Percentiles rank a stretch among this genome's conserved stretches.
Evolutionary conservation across 2,888 invertebrate species (phyloP).

Genomic region (Apotomis betuletana): DNA sequence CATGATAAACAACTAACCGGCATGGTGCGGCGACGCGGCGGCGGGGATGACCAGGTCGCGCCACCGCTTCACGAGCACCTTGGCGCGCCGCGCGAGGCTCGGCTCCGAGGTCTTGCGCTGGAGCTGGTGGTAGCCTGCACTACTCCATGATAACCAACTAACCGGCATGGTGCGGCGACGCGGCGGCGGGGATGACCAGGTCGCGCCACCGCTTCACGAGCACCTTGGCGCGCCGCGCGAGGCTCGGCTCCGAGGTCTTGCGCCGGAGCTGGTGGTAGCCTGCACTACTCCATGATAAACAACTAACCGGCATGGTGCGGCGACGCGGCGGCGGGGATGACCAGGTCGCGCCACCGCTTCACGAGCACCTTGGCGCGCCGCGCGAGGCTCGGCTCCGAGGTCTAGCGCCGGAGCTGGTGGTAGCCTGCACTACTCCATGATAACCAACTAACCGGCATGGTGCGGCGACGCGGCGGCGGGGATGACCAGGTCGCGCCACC

Average conservation of each 20-base stretch:
- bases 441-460: slow-evolving; percentile 64
- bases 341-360: slow-evolving; percentile 95
- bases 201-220: slow-evolving; percentile 96
- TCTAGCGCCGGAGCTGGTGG: slow-evolving; percentile 89
- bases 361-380: slow-evolving; percentile 95
- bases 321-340: slow-evolving; percentile 84
- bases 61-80: slow-evolving; percentile 96
- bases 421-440: too few species aligned
- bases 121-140: slow-evolving; percentile 73
- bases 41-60: slow-evolving; percentile 91
- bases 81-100: slow-evolving; percentile 93
- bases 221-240: slow-evolving; percentile 95
- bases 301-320: slow-evolving; percentile 70
- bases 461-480: slow-evolving; percentile 77
- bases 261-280: slow-evolving; percentile 85
- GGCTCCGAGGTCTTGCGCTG: slow-evolving; percentile 93
- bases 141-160: slow-evolving; percentile 9
- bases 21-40: slow-evolving; percentile 70
- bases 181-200: slow-evolving; percentile 87
- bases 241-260: slow-evolving; percentile 91
- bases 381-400: slow-evolving; percentile 92
- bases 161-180: slow-evolving; percentile 75
- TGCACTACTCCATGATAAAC: too few species aligned
- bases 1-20: slow-evolving; percentile 56
- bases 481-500: slow-evolving; percentile 95